Evolutionary conservation across 2,888 invertebrate genomes (phyloP), one percentile per base, ranked within the genome.

Genomic region (Flexamia atlantica): DNA sequence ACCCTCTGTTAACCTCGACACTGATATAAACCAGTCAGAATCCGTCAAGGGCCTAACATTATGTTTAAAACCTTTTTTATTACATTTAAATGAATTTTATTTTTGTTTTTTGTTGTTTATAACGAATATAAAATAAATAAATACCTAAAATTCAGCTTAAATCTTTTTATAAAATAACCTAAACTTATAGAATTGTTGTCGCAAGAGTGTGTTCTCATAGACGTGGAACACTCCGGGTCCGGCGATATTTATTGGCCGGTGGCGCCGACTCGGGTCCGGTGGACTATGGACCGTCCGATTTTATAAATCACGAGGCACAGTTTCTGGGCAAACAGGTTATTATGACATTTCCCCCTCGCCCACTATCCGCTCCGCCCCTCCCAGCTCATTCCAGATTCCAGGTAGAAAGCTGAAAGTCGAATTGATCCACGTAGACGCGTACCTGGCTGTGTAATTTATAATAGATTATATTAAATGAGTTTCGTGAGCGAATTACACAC

Each of bases 341-440:
- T 79, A 79, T 79, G 79, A 79, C 79, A 79, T 79, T 79, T 76
- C 14, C 53, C 30, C 3, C 36, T 68, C 68, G 68, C 68, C 68
- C 42, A 74, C 74, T 36, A 40, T 42, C 72, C 40, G 20, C 25
- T 10, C 30, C 23, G 36, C 36, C 72, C 42, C 72, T 72, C 40
- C 72, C 40, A 40, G 28, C 64, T 64, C 64, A 64, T 64, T 64
- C 10, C 40, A 14, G 40, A 72, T 72, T 42, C 72, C 40, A 40
- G 72, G 72, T 72, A 72, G 72, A 72, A 72, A 72, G 72, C 42
- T 68, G 68, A 68, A 68, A 36, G 42, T 40, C 72, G 72, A 23
- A 72, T 72, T 72, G 72, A 72, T 72, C 72, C 72, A 23, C 42
- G 72, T 40, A 36, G 5, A 23, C 72, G 68, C 36, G 32, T 70